Conservation (phyloP, 2,113 vertebrate genomes). For the Paedocypris sp. region DNA sequence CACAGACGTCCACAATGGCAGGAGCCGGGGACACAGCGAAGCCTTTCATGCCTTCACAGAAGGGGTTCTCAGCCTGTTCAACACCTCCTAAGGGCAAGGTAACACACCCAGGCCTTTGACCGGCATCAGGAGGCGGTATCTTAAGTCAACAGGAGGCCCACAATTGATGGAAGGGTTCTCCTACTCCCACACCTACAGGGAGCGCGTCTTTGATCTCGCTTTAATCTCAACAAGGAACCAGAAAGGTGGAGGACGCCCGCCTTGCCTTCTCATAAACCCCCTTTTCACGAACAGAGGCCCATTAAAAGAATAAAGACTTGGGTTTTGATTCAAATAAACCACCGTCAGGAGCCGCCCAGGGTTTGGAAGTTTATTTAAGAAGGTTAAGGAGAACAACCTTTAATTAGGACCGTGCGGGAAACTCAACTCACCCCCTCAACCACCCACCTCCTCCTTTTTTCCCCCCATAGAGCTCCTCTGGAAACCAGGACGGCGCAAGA, state of each 20-base stretch:
- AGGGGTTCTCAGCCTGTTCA: not conserved
- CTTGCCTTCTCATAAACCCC: constrained; percentile 27
- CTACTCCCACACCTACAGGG: constrained; percentile 29
- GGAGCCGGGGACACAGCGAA: not conserved
- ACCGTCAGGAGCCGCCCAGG: constrained; percentile 2
- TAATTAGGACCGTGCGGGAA: constrained; percentile 29
- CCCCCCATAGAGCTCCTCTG: not conserved
- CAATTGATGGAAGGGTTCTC: constrained; percentile 52
- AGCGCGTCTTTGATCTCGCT: constrained; percentile 27
- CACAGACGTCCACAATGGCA: not conserved
- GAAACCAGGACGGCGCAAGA: constrained; percentile 14
- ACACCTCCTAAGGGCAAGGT: not conserved
- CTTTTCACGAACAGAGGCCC: constrained; percentile 5
- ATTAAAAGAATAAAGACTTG: constrained; percentile 31
- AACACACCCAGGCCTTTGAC: constrained; percentile 23
- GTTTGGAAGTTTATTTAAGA: constrained; percentile 25
- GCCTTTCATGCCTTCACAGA: not conserved
- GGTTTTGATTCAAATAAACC: constrained; percentile 30
- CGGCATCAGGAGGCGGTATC: constrained; percentile 46
- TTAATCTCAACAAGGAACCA: constrained; percentile 27
- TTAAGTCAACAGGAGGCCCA: constrained; percentile 51
- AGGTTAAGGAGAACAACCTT: constrained; percentile 21
- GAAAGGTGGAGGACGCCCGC: constrained; percentile 19
- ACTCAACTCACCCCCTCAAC: not conserved
- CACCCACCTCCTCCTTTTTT: no score